A percentile compares a stretch with the other conserved stretches of the same genome.
phyloP scores from a whole-genome alignment of 2,888 invertebrate genomes.

The Eupithecia subfuscata region DNA sequence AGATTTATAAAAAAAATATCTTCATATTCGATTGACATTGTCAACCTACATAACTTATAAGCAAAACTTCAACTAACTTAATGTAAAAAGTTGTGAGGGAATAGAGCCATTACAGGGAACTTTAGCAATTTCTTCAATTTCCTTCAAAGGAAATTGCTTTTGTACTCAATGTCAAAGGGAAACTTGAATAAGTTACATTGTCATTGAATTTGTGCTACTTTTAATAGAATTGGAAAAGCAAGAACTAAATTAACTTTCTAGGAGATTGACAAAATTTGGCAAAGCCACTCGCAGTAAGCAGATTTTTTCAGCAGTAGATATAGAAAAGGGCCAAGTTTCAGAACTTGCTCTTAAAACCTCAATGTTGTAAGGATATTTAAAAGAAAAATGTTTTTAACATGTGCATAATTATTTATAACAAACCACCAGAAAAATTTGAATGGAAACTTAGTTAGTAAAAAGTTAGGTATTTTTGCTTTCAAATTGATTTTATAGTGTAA shows the following conservation, averaged over 20 bases:
- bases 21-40: not conserved
- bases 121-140: conserved; percentile 67
- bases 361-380: too few relatives aligned
- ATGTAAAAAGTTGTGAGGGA: conserved; percentile 48
- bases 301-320: not conserved
- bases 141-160: conserved; percentile 73
- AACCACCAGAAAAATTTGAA: too few relatives aligned
- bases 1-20: not conserved
- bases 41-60: not conserved
- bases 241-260: conserved; percentile 2
- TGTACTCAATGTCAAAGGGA: conserved; percentile 53
- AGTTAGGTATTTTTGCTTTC: too few relatives aligned
- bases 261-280: not conserved
- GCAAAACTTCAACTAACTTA: conserved; percentile 46
- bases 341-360: too few relatives aligned
- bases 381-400: too few relatives aligned
- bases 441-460: too few relatives aligned
- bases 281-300: not conserved
- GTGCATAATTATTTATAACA: too few relatives aligned
- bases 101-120: conserved; percentile 58
- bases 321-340: too few relatives aligned
- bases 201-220: conserved; percentile 26
- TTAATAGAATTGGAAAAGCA: conserved; percentile 6
- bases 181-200: conserved; percentile 43
- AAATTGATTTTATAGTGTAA: too few relatives aligned